phyloP scores from a whole-genome alignment of 2,113 vertebrate genomes.

The Pelodiscus sinensis region DNA sequence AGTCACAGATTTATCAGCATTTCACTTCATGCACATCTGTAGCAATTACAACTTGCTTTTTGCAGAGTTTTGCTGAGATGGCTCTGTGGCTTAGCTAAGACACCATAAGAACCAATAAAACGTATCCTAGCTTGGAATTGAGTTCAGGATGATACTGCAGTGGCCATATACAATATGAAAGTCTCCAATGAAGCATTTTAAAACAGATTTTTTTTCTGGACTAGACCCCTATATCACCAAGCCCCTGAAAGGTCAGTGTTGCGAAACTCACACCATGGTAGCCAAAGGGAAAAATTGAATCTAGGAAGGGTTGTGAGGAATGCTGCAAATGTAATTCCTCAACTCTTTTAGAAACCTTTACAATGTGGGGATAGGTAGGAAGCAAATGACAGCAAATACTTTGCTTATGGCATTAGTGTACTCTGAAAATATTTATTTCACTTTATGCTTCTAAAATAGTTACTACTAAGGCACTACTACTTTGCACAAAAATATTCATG shows the following conservation, averaged over 20 bases:
- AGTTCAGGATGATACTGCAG: background rate
- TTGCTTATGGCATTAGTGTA: background rate
- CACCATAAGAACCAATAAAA: background rate
- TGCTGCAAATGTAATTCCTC: background rate
- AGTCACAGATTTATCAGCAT: background rate
- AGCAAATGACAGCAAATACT: background rate
- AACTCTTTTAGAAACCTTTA: background rate
- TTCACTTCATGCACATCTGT: background rate
- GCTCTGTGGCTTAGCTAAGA: background rate
- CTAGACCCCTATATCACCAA: background rate
- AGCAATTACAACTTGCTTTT: background rate
- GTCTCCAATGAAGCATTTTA: background rate
- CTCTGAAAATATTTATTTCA: background rate
- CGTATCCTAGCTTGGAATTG: background rate
- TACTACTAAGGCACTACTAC: background rate
- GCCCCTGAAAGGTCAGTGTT: no score
- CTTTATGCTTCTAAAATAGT: background rate
- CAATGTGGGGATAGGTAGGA: background rate
- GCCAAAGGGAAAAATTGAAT: background rate
- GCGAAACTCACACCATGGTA: background rate
- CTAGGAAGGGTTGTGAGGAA: background rate
- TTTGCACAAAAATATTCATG: background rate
- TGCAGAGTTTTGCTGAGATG: background rate
- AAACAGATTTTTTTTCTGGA: background rate
- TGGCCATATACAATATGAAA: background rate